Percentiles rank a stretch among this genome's conserved stretches.
Conservation (phyloP, 2,797 vertebrate genomes). For the Argyrosomus regius region DNA sequence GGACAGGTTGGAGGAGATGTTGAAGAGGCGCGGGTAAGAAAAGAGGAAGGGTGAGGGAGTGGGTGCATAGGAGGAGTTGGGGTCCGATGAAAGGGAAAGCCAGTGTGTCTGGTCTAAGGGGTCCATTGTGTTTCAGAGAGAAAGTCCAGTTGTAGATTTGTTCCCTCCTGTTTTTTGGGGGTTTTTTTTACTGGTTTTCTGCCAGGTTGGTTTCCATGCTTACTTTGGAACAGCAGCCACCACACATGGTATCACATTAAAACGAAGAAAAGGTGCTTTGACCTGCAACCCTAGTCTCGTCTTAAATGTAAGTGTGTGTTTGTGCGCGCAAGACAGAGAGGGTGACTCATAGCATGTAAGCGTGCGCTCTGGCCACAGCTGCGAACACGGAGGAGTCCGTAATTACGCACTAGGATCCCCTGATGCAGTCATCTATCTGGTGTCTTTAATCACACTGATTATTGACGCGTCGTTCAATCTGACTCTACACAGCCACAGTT, state of each 20-base stretch:
- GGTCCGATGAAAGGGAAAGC: slow-evolving; percentile 57
- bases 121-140: slow-evolving; percentile 68
- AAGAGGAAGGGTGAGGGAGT: slow-evolving; percentile 45
- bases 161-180: background rate
- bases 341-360: background rate
- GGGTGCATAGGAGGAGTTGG: slow-evolving; percentile 58
- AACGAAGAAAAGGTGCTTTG: background rate
- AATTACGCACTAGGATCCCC: background rate
- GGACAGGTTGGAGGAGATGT: slow-evolving; percentile 76
- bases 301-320: background rate
- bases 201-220: background rate
- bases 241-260: background rate
- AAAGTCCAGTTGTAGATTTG: background rate
- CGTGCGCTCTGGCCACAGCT: background rate
- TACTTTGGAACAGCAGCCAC: background rate
- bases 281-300: background rate
- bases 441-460: background rate
- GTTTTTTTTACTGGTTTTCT: background rate
- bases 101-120: slow-evolving; percentile 52
- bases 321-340: background rate
- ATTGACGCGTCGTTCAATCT: background rate
- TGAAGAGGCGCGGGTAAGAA: slow-evolving; percentile 44
- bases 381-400: background rate
- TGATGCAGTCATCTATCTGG: background rate
- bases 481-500: background rate